Base-by-base conservation (phyloP, 2,113 vertebrate genomes). In the Eolophus roseicapilla region DNA sequence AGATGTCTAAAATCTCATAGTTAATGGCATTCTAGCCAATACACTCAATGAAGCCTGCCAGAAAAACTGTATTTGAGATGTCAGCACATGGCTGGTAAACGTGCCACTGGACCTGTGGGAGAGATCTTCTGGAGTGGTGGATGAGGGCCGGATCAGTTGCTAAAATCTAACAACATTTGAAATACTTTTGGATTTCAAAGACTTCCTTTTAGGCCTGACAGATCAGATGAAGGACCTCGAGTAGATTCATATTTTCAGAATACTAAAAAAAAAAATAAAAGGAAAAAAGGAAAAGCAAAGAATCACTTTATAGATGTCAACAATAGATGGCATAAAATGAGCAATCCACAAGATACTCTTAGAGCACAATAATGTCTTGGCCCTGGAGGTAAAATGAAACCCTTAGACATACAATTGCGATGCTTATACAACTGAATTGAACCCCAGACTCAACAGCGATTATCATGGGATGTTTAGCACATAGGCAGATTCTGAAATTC, bases 271-370 rank as follows among this genome's bases (percentile, higher is more conserved):
- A 50, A 44, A n/a, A 29, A 18, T 15, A 41, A 49, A 52, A 17
- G 18, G 3, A 8, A 3, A 46, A 71, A 3, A 20, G 4, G 19
- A 23, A 53, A 69, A 33, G 1, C 3, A 71, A 49, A 1, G 1
- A 55, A 41, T n/a, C 11, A 13, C 1, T 29, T 52, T 44, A 57
- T 39, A 81, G 8, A 6, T 67, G 70, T 21, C 10, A 44, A 52
- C 17, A 57, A 2, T 6, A 20, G 9, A 23, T 6, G 62, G 6
- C 17, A 71, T 29, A 46, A 82, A 86, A 37, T 46, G 10, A 73
- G 39, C 18, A 41, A 43, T 4, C 11, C 77, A 47, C 35, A 75
- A 63, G 43, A 78, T 85, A 37, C 6, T 21, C 21, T 49, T 49
- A n/a, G 5, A n/a, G 8, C 10, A 50, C 23, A n/a, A 28, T 24